Base-by-base conservation (phyloP, 2,888 invertebrate species). In the Melanchra persicariae region DNA sequence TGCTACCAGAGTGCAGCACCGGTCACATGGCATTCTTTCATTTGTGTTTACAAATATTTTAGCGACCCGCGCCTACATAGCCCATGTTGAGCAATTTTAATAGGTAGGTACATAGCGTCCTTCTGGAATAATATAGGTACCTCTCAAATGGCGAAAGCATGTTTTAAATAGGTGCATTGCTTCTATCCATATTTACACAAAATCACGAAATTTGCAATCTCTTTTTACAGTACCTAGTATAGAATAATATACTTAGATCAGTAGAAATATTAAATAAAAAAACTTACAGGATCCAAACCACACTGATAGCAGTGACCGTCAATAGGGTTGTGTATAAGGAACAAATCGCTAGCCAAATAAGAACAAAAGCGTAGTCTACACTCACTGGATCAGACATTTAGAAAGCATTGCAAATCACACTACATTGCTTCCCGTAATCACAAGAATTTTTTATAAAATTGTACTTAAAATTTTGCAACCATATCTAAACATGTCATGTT, bases 311-410 rank as follows among this genome's bases (percentile, higher is more conserved):
- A 22, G 93, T 93, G 9, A 91, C 55, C 2, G 91, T 88, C 34
- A 95, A 85, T 49, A 95, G 74, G 7, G 90, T 88, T 19, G 92
- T 90, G 59, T 93, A 95, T 4, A 90, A 63, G 3, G 90, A 90
- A 77, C 92, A 92, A 70, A 93, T 88, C 34, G 83, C 89, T 66
- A 94, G 79, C 95, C 94, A 95, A 81, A 91, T 81, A 55, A 91
- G 70, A 70, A 91, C 74, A 79, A 89, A 79, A 65, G 89, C 88
- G 87, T 91, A 91, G 59, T 90, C 81, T 68, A 88, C 85, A 83
- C 80, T 87, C 83, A 87, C 85, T 83, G 86, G 84, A 83, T 84
- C 87, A 89, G 92, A 92, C 94, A 94, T 94, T 70, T 86, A 89
- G 88, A 87, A 83, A 65, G 26, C 70, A 74, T 64, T 64, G 65